phyloP scores from a whole-genome alignment of 2,888 invertebrate species.

The Agonopterix heracliana region DNA sequence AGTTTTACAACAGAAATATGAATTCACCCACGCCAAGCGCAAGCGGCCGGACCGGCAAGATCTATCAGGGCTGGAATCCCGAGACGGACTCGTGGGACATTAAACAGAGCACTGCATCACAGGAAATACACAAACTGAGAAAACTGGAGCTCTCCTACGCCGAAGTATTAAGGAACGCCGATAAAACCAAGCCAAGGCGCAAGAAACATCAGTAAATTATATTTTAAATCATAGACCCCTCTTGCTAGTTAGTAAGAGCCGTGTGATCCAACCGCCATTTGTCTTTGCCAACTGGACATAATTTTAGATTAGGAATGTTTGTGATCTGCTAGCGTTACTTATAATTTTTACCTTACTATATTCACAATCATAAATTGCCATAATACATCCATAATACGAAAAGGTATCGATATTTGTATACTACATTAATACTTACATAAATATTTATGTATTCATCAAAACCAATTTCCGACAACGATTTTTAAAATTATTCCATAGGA shows the following conservation, averaged over 20 bases:
- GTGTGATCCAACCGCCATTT: conserved; percentile 69
- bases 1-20: conserved; percentile 80
- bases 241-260: conserved; percentile 53
- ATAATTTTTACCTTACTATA: conserved; percentile 52
- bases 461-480: conserved; percentile 26
- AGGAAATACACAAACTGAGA: conserved; percentile 87
- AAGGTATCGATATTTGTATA: conserved; percentile 7
- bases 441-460: conserved; percentile 11
- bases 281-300: conserved; percentile 73
- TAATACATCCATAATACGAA: conserved; percentile 43
- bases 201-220: conserved; percentile 66
- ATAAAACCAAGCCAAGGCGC: conserved; percentile 72
- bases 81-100: conserved; percentile 69
- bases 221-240: conserved; percentile 57
- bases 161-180: conserved; percentile 85
- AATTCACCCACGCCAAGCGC: conserved; percentile 77
- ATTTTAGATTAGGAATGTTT: conserved; percentile 64
- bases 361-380: conserved; percentile 68
- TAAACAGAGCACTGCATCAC: conserved; percentile 84
- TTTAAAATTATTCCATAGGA: conserved; percentile 37
- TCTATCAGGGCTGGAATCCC: conserved; percentile 68
- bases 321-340: conserved; percentile 73
- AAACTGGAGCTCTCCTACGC: conserved; percentile 90
- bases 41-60: conserved; percentile 64
- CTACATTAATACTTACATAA: conserved; percentile 14